Evolutionary conservation across 2,888 invertebrate genomes (phyloP).

Genomic region (Meiosimyza decipiens): DNA sequence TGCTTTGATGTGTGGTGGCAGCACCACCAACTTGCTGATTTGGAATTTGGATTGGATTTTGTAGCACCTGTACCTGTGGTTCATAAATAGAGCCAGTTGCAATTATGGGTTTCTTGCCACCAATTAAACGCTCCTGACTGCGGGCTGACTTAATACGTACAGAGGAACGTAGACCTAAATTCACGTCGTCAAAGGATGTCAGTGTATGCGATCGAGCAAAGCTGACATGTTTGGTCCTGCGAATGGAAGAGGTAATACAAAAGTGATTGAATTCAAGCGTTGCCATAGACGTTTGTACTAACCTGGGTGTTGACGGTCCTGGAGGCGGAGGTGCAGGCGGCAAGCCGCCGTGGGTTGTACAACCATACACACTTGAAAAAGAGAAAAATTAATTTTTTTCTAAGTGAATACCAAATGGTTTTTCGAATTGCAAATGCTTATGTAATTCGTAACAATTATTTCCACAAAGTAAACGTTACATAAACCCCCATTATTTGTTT

Average conservation of each 20-base stretch:
- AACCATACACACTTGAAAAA: constrained; percentile 63
- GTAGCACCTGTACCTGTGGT: constrained; percentile 48
- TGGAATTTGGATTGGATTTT: constrained; percentile 39
- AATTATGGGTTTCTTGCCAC: constrained; percentile 74
- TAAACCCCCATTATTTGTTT: background rate
- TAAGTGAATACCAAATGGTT: too few relatives aligned
- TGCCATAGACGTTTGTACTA: background rate
- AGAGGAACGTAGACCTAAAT: constrained; percentile 66
- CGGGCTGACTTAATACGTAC: constrained; percentile 67
- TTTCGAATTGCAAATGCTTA: too few relatives aligned
- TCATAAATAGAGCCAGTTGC: constrained; percentile 59
- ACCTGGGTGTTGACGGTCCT: constrained; percentile 59
- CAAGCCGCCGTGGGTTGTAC: constrained; percentile 72
- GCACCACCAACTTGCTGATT: constrained; percentile 38
- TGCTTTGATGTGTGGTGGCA: constrained; percentile 22
- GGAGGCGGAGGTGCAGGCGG: constrained; percentile 72
- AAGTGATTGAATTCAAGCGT: background rate
- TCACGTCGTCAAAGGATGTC: constrained; percentile 82
- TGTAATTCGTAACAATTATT: too few relatives aligned
- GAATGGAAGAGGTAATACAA: constrained; percentile 34
- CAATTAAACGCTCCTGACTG: constrained; percentile 79
- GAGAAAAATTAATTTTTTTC: too few relatives aligned
- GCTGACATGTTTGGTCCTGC: constrained; percentile 88
- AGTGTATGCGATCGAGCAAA: constrained; percentile 89
- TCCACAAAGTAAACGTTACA: too few relatives aligned